phyloP scores from a whole-genome alignment of 2,888 invertebrate species.

The Mythimna ferrago region DNA sequence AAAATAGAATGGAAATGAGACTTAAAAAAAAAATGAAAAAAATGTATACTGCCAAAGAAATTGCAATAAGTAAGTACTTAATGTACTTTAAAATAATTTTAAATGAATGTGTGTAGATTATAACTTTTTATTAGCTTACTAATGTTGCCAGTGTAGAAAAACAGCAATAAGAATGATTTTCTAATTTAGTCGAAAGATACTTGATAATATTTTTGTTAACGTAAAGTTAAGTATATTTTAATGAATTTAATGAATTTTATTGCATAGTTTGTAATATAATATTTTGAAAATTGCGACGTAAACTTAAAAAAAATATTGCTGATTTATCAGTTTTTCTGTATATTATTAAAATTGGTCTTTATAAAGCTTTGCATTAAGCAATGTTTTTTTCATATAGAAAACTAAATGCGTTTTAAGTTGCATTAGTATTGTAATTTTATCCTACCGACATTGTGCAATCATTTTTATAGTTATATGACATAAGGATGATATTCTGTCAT shows the following conservation, averaged over 20 bases:
- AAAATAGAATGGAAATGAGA: constrained; percentile 22
- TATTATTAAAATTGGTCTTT: constrained; percentile 45
- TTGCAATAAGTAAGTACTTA: constrained; percentile 40
- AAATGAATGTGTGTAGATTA: neutral
- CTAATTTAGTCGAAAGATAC: constrained; percentile 80
- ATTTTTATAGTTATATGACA: constrained; percentile 41
- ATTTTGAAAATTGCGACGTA: constrained; percentile 41
- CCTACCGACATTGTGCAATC: constrained; percentile 48
- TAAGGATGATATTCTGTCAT: constrained; percentile 26
- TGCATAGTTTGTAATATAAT: constrained; percentile 47
- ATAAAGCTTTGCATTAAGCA: no score
- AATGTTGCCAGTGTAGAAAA: constrained; percentile 48
- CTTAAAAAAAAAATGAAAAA: no score
- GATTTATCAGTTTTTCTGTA: no score
- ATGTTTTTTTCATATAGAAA: constrained; percentile 34
- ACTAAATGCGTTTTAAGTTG: constrained; percentile 48
- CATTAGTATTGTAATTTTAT: constrained; percentile 47
- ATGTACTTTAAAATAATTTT: constrained; percentile 29
- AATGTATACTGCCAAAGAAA: constrained; percentile 61
- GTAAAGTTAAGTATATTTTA: constrained; percentile 55
- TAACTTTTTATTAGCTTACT: constrained; percentile 37
- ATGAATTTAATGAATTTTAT: constrained; percentile 68
- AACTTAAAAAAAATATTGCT: no score
- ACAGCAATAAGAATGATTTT: constrained; percentile 61
- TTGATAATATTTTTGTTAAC: constrained; percentile 77